phyloP scores from a whole-genome alignment of 2,888 invertebrate genomes.

The Lagria hirta region DNA sequence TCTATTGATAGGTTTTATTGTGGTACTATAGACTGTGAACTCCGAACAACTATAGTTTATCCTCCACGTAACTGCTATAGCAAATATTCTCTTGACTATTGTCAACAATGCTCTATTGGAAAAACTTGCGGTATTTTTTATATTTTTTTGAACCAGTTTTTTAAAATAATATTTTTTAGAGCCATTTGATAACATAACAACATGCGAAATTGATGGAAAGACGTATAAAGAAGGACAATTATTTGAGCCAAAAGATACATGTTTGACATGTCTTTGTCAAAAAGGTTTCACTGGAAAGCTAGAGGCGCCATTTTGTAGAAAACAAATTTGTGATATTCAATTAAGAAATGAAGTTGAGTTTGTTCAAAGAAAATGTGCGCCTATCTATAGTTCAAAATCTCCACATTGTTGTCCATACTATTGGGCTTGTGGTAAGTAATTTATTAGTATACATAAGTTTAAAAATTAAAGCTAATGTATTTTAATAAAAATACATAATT shows the following conservation, averaged over 20 bases:
- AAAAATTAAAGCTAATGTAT: not conserved
- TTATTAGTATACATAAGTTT: not conserved
- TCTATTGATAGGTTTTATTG: no score
- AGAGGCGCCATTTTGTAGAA: constrained; percentile 30
- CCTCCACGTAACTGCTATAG: no score
- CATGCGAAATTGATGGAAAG: constrained; percentile 23
- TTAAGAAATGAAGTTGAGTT: constrained; percentile 18
- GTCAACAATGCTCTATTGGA: no score
- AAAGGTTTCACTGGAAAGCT: constrained; percentile 33
- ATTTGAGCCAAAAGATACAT: constrained; percentile 29
- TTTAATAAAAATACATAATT: no score
- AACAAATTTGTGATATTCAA: constrained; percentile 29
- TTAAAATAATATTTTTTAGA: constrained; percentile 15
- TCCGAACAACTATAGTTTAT: no score
- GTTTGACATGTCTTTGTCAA: constrained; percentile 30
- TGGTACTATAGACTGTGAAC: no score
- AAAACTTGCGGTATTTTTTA: no score
- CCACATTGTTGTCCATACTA: not conserved
- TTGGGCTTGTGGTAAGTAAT: constrained; percentile 1
- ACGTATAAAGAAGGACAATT: constrained; percentile 30
- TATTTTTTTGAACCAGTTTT: no score
- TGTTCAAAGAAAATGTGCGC: no score
- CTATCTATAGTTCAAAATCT: not conserved
- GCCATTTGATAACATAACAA: constrained; percentile 21
- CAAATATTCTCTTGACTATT: no score